Conservation (phyloP, 2,888 invertebrate species). For the Tachina grossa region DNA sequence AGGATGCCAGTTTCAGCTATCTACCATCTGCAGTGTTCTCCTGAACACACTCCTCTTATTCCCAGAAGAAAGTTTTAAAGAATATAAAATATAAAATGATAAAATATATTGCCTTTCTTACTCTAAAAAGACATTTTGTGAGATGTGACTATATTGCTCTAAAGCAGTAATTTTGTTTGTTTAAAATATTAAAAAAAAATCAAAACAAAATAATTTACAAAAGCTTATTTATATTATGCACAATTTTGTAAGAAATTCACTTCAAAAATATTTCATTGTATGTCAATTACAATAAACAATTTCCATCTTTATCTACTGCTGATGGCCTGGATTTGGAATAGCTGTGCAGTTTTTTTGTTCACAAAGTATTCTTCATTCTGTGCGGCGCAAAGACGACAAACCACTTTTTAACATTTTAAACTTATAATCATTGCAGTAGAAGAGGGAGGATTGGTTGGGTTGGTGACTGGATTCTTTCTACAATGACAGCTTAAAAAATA, state of each 20-base stretch:
- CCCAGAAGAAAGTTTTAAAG: no score
- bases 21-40: no score
- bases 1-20: no score
- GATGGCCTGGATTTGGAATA: not conserved
- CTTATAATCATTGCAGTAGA: slow-evolving; percentile 56
- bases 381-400: slow-evolving; percentile 47
- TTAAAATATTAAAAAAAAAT: no score
- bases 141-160: no score
- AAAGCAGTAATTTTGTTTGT: no score
- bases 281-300: not conserved
- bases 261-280: not conserved
- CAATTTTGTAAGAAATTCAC: not conserved
- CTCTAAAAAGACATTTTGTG: no score
- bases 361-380: not conserved
- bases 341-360: not conserved
- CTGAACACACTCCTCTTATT: no score
- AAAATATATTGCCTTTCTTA: no score
- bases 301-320: not conserved
- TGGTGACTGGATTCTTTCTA: not conserved
- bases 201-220: not conserved
- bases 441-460: not conserved
- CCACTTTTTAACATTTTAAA: slow-evolving; percentile 60
- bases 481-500: not conserved
- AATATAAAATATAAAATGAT: no score
- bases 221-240: not conserved